A percentile compares a stretch with the other conserved stretches of the same genome.
These are phyloP conservation scores for Craterocephalus amniculus DNA, from an alignment of 2,797 vertebrate species.

Conservation along the genomic window DNA sequence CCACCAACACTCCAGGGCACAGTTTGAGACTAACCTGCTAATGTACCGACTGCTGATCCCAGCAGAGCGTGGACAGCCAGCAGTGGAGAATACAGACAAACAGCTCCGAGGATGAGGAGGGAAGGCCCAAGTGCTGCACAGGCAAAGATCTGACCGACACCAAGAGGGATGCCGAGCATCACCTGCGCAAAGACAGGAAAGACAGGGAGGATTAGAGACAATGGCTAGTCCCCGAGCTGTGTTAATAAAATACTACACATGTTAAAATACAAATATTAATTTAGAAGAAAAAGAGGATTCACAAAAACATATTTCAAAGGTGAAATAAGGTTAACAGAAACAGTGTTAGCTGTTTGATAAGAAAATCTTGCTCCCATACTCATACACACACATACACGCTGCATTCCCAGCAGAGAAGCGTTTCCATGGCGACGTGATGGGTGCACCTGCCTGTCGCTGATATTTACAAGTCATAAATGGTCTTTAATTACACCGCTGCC, in stretches of 20 bases:
- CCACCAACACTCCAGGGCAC: slow-evolving; percentile 7
- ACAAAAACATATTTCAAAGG: neutral
- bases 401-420: slow-evolving; percentile 15
- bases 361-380: too few species aligned
- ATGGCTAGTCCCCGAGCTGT: neutral
- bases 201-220: neutral
- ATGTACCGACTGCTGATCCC: slow-evolving; percentile 75
- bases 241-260: neutral
- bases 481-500: slow-evolving; percentile 42
- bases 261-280: neutral
- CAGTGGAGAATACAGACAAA: slow-evolving; percentile 81
- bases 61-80: slow-evolving; percentile 74
- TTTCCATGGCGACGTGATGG: slow-evolving; percentile 71
- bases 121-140: slow-evolving; percentile 74
- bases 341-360: too few species aligned
- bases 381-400: too few species aligned
- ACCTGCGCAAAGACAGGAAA: slow-evolving; percentile 62
- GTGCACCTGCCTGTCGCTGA: slow-evolving; percentile 45
- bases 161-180: slow-evolving; percentile 73
- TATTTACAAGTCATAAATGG: slow-evolving; percentile 62
- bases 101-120: slow-evolving; percentile 77
- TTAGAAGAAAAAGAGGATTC: neutral
- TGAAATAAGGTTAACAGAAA: neutral
- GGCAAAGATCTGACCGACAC: slow-evolving; percentile 83
- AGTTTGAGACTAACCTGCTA: slow-evolving; percentile 74